Conservation (phyloP, 2,797 vertebrate species). For the Valencia hispanica region DNA sequence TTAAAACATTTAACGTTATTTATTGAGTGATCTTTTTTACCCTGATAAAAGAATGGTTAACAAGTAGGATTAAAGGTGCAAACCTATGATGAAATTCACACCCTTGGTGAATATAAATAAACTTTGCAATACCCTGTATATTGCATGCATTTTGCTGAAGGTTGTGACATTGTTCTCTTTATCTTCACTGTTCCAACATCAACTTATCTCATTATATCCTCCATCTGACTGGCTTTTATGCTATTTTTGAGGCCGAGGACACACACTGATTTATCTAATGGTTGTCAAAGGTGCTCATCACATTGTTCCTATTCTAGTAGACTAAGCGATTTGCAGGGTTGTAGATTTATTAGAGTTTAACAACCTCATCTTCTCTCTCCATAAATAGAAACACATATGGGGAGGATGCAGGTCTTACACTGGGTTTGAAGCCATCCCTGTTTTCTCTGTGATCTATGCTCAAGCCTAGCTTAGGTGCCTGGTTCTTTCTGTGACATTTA, state of each 20-base stretch:
- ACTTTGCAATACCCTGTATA: neutral
- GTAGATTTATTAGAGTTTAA: slow-evolving; percentile 52
- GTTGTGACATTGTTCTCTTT: neutral
- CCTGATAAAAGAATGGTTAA: neutral
- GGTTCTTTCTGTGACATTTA: slow-evolving; percentile 91
- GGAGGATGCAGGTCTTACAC: slow-evolving; percentile 33
- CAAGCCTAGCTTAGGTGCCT: slow-evolving; percentile 75
- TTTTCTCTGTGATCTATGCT: slow-evolving; percentile 72
- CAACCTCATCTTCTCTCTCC: slow-evolving; percentile 28
- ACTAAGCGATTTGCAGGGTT: slow-evolving; percentile 56
- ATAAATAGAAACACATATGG: slow-evolving; percentile 9
- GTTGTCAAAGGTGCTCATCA: slow-evolving; percentile 67
- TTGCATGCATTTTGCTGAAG: neutral
- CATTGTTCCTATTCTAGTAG: slow-evolving; percentile 59
- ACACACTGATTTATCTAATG: slow-evolving; percentile 58
- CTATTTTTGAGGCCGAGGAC: slow-evolving; percentile 49
- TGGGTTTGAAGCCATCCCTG: slow-evolving; percentile 49
- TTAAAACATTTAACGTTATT: neutral
- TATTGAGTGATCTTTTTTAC: neutral
- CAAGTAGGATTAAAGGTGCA: neutral
- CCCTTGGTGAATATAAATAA: neutral
- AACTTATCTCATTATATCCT: neutral
- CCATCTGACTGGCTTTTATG: neutral
- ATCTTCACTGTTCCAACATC: neutral
- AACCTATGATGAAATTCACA: neutral